Base-by-base conservation (phyloP, 1,140 invertebrate genomes). In the Diplogasteroides magnus region DNA sequence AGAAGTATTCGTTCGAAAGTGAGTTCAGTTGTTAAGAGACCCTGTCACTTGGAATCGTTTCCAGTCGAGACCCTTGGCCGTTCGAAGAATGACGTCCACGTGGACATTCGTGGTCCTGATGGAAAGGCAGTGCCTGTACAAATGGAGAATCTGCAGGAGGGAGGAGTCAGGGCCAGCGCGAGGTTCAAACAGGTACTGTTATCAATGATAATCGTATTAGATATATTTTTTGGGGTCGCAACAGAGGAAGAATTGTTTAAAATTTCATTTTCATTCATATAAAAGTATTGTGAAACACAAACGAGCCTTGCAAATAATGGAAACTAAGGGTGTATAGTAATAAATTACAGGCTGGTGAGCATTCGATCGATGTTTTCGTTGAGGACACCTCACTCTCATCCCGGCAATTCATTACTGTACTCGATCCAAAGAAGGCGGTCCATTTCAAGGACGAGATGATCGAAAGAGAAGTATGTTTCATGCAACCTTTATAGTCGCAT, bases 341-440 rank as follows among this genome's bases (percentile, higher is more conserved):
- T 31, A 13, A 23, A 66, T 55, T 66, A 3, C 59, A 68, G 69
- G 15, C 37, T 19, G 73, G 73, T 28, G 25, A n/a, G 28, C 67
- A 74, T 58, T 64, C 66, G 15, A 74, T 74, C 31, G 73, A 74
- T 65, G 67, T 74, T 60, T 74, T 67, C 61, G 70, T 74, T 58
- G 66, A 74, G 32, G 73, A 72, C 3, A 48, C 37, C 37, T 19
- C 37, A 11, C 37, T 48, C 6, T 48, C 37, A 19, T 48, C 37
- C 37, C 6, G 37, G 6, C 37, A 48, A 19, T 11, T 19, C 37
- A 19, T 48, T 6, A 48, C 37, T 11, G 37, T 48, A 19, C 37
- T 48, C 37, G 37, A 48, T 48, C 37, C 37, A 19, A 48, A 48
- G 37, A 19, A 11, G 19, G 37, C 37, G 37, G n/a, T n/a, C n/a